These are phyloP conservation scores for Physeter macrocephalus DNA, from an alignment of 2,113 vertebrate genomes.

Conservation along the genomic window DNA sequence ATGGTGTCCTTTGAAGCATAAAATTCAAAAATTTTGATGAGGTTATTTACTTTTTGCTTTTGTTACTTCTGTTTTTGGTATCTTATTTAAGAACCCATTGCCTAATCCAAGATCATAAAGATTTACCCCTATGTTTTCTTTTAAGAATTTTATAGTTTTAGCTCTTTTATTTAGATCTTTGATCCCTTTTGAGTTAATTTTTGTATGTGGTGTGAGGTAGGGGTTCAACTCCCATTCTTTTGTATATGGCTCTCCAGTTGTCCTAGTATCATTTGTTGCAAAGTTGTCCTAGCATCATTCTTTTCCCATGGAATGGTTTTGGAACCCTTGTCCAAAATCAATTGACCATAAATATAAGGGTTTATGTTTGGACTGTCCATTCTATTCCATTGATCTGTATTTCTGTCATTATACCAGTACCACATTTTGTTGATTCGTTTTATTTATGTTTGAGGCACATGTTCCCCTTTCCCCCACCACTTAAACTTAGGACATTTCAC, in stretches of 20 bases:
- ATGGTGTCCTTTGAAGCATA: slow-evolving; percentile 12
- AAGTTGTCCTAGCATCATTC: background rate
- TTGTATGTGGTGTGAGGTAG: background rate
- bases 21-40: slow-evolving; percentile 9
- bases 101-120: background rate
- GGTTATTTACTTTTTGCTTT: slow-evolving; percentile 6
- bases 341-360: background rate
- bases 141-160: background rate
- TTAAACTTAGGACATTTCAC: background rate
- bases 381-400: background rate
- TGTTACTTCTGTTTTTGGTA: background rate
- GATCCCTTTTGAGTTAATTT: slow-evolving; percentile 29
- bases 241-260: background rate
- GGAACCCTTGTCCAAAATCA: background rate
- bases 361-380: background rate
- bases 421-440: background rate
- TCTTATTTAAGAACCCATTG: background rate
- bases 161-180: background rate
- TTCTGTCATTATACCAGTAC: background rate
- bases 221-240: background rate
- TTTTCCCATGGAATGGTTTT: background rate
- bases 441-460: background rate
- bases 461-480: background rate
- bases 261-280: background rate
- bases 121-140: background rate